Conservation (phyloP, 2,888 invertebrate genomes). For the Scaptomyza reducta region DNA sequence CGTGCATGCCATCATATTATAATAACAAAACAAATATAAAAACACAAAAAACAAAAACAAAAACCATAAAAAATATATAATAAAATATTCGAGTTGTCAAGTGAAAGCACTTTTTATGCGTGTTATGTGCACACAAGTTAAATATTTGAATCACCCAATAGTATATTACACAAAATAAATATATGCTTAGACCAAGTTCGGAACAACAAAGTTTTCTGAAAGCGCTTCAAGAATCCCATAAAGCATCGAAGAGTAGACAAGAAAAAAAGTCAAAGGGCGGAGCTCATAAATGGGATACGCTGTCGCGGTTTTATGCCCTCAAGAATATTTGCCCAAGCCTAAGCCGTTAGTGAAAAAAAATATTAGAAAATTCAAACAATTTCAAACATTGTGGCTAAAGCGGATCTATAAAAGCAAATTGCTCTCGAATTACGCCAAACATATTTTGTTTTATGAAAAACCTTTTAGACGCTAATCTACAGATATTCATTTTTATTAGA, state of each 20-base stretch:
- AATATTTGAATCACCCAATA: no score
- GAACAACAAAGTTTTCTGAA: constrained; percentile 6
- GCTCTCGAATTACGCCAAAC: constrained; percentile 16
- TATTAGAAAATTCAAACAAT: constrained; percentile 25
- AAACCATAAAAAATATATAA: constrained; percentile 15
- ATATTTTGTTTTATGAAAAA: constrained; percentile 29
- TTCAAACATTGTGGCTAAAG: not conserved
- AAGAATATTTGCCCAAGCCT: constrained; percentile 12
- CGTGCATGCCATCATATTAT: constrained; percentile 36
- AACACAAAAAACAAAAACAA: not conserved
- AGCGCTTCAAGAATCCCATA: constrained; percentile 20
- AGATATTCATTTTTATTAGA: constrained; percentile 38
- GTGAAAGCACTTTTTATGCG: constrained; percentile 21
- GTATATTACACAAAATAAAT: constrained; percentile 18
- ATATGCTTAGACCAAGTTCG: constrained; percentile 3
- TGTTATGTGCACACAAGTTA: constrained; percentile 8
- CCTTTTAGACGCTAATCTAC: constrained; percentile 36
- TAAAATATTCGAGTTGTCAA: constrained; percentile 42
- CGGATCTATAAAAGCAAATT: constrained; percentile 15
- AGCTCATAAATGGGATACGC: constrained; percentile 35
- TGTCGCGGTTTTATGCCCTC: constrained; percentile 34
- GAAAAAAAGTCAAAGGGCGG: not conserved
- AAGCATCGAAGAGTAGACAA: constrained; percentile 23
- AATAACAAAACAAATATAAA: constrained; percentile 15
- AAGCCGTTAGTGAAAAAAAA: constrained; percentile 34